phyloP scores from a whole-genome alignment of 1,140 invertebrate genomes.

The Drosophila ohnishii region DNA sequence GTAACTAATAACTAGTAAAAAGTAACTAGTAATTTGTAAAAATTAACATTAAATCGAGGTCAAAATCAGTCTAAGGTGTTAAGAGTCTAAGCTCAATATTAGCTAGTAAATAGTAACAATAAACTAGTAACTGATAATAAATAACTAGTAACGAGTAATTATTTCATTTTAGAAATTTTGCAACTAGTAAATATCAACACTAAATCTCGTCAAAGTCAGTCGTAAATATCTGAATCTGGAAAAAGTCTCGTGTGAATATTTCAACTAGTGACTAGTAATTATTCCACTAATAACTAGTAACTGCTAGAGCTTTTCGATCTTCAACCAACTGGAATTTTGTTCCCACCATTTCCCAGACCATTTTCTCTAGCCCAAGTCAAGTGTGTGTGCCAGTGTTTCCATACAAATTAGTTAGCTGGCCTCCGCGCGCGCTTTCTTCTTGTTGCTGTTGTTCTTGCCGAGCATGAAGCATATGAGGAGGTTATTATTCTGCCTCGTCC shows the following conservation, averaged over 20 bases:
- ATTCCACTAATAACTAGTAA: neutral
- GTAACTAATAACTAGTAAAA: neutral
- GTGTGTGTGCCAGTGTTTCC: neutral
- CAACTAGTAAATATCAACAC: too few relatives aligned
- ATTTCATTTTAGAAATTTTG: too few relatives aligned
- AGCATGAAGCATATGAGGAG: slow-evolving; percentile 15
- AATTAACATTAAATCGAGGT: neutral
- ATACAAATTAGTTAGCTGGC: slow-evolving; percentile 6
- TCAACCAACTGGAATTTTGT: neutral
- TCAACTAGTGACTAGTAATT: neutral
- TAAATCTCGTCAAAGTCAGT: too few relatives aligned
- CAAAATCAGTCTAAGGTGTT: neutral
- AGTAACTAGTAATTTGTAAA: neutral
- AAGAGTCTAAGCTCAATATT: too few relatives aligned
- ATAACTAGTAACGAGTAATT: too few relatives aligned
- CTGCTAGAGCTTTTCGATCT: neutral
- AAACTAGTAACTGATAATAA: too few relatives aligned
- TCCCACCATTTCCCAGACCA: neutral
- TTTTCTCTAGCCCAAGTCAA: neutral
- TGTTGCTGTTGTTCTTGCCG: neutral
- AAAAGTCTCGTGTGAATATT: too few relatives aligned
- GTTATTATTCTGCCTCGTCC: slow-evolving; percentile 19
- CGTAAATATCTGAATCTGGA: too few relatives aligned
- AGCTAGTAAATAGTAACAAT: too few relatives aligned
- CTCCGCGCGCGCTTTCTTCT: slow-evolving; percentile 6